Evolutionary conservation across 2,888 invertebrate species (phyloP).

Genomic region (Eulithis testata): DNA sequence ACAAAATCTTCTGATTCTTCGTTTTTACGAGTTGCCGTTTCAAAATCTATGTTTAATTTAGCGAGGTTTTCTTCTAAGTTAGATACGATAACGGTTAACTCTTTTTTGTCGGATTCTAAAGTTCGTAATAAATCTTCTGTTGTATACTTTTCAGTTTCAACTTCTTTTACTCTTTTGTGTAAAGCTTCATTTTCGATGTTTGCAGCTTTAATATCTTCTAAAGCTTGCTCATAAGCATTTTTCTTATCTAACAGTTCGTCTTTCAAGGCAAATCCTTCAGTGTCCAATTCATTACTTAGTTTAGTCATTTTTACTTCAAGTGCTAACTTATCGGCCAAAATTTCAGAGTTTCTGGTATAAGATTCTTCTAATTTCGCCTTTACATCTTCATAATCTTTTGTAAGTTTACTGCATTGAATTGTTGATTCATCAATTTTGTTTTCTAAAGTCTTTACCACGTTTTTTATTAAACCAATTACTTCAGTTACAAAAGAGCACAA

Average conservation of each 20-base stretch:
- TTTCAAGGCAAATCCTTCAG: slow-evolving; percentile 9
- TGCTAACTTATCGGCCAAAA: slow-evolving; percentile 11
- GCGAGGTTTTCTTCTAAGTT: slow-evolving; percentile 18
- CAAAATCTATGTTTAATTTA: slow-evolving; percentile 13
- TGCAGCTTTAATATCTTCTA: slow-evolving; percentile 32
- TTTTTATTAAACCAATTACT: slow-evolving; percentile 26
- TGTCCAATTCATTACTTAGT: slow-evolving; percentile 16
- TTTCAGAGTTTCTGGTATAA: slow-evolving; percentile 13
- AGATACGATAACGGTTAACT: slow-evolving; percentile 12
- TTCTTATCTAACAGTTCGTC: slow-evolving; percentile 14
- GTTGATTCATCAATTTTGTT: slow-evolving; percentile 21
- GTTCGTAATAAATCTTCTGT: slow-evolving; percentile 3
- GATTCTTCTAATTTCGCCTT: slow-evolving; percentile 21
- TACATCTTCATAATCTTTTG: slow-evolving; percentile 17
- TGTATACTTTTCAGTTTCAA: slow-evolving; percentile 21
- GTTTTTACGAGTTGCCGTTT: slow-evolving; percentile 17
- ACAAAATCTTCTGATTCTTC: slow-evolving; percentile 13
- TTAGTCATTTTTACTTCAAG: slow-evolving; percentile 15
- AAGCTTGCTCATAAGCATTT: slow-evolving; percentile 23
- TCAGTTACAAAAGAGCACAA: slow-evolving; percentile 15
- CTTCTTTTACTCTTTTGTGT: slow-evolving; percentile 15
- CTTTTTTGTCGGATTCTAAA: slow-evolving; percentile 18
- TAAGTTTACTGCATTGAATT: slow-evolving; percentile 17
- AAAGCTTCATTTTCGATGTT: slow-evolving; percentile 39
- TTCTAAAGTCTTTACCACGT: slow-evolving; percentile 26